A percentile compares a stretch with the other conserved stretches of the same genome.
These are phyloP conservation scores for Datnioides undecimradiatus DNA, from an alignment of 2,113 vertebrate genomes.

Conservation along the genomic window DNA sequence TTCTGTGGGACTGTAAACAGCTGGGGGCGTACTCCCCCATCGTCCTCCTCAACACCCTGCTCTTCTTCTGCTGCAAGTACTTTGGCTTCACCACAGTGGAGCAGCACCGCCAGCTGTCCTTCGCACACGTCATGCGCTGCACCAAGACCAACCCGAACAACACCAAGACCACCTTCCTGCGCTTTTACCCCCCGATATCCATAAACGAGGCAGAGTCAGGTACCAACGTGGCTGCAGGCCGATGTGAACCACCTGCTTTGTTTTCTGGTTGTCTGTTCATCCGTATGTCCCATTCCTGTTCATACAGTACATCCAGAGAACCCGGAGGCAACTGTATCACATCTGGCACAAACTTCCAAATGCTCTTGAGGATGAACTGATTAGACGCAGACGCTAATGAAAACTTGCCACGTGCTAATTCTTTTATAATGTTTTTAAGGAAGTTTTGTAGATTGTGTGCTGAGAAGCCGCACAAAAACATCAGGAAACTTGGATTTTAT, in stretches of 20 bases:
- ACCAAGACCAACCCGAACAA: conserved; percentile 89
- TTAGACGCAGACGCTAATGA: too few species aligned
- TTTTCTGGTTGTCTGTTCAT: too few species aligned
- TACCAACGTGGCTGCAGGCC: neutral
- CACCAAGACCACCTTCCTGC: conserved; percentile 92
- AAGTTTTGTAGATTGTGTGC: too few species aligned
- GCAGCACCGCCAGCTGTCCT: conserved; percentile 95
- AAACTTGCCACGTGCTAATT: too few species aligned
- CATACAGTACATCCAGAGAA: too few species aligned
- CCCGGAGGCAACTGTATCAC: too few species aligned
- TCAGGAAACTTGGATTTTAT: too few species aligned
- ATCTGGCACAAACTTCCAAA: too few species aligned
- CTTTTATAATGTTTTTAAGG: too few species aligned
- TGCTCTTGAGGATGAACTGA: too few species aligned
- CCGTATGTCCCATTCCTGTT: too few species aligned
- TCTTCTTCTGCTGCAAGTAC: conserved; percentile 98
- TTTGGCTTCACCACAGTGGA: conserved; percentile 92
- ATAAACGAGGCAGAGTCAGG: conserved; percentile 71
- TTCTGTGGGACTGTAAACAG: conserved; percentile 98
- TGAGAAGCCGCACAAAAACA: too few species aligned
- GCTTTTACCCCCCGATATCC: conserved; percentile 92
- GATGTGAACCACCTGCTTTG: neutral
- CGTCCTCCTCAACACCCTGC: conserved; percentile 96
- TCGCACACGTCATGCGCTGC: conserved; percentile 94
- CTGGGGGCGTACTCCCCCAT: conserved; percentile 97